Evolutionary conservation across 2,888 invertebrate genomes (phyloP), one percentile per base, ranked within the genome.

Genomic region (Malacosoma neustria): DNA sequence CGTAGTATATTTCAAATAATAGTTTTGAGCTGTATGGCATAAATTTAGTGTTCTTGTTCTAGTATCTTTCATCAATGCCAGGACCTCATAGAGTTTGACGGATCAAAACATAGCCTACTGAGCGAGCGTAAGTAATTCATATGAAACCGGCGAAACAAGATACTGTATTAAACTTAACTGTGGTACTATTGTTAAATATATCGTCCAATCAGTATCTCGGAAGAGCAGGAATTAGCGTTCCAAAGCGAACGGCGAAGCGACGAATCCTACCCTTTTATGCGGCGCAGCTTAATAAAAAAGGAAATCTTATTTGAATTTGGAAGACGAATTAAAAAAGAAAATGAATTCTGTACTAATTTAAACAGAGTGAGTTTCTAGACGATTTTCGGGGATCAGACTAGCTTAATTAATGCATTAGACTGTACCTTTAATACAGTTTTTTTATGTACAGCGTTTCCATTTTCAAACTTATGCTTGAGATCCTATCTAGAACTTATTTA

Each of bases 101-200:
- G n/a, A n/a, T n/a, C n/a, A n/a, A n/a, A n/a, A n/a, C n/a, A n/a
- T n/a, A n/a, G n/a, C n/a, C n/a, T n/a, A n/a, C n/a, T n/a, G n/a
- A n/a, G n/a, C n/a, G n/a, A n/a, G n/a, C n/a, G n/a, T n/a, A n/a
- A n/a, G n/a, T n/a, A n/a, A n/a, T n/a, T n/a, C n/a, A n/a, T n/a
- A n/a, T n/a, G n/a, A n/a, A n/a, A n/a, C n/a, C n/a, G n/a, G n/a
- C n/a, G n/a, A n/a, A n/a, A n/a, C n/a, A n/a, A n/a, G n/a, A n/a
- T n/a, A n/a, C n/a, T n/a, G n/a, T n/a, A n/a, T n/a, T n/a, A n/a
- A n/a, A n/a, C n/a, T n/a, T n/a, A n/a, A n/a, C n/a, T n/a, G n/a
- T n/a, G 71, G 76, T 73, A 74, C 72, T 73, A 73, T 80, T 81
- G 77, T 81, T 82, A 80, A 82, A 84, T 84, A 85, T 82, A 82